Evolutionary conservation across 2,113 vertebrate species (phyloP).

Genomic region (Lycaon pictus): DNA sequence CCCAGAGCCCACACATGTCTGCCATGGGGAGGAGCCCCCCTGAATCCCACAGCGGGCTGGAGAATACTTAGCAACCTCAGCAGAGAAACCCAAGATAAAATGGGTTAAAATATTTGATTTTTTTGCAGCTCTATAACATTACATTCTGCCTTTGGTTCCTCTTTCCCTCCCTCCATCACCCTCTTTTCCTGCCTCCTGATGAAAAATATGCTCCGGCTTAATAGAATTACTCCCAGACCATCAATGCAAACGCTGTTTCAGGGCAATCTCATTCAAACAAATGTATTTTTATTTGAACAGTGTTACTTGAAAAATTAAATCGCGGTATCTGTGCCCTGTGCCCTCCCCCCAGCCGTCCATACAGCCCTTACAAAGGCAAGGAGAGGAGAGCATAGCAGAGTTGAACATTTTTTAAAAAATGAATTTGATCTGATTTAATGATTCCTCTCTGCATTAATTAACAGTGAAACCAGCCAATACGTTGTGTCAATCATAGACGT

Average conservation of each 20-base stretch:
- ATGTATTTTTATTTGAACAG: slow-evolving; percentile 85
- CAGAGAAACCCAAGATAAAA: slow-evolving; percentile 26
- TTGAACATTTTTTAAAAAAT: slow-evolving; percentile 36
- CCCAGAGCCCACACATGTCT: accelerated
- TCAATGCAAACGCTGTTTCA: slow-evolving; percentile 85
- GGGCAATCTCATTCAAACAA: slow-evolving; percentile 84
- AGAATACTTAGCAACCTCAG: neutral
- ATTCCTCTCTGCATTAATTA: slow-evolving; percentile 79
- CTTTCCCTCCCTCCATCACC: neutral
- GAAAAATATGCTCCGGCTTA: slow-evolving; percentile 82
- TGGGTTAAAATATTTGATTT: slow-evolving; percentile 47
- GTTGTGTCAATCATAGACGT: slow-evolving; percentile 24
- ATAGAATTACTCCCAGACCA: slow-evolving; percentile 80
- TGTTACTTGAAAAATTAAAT: slow-evolving; percentile 86
- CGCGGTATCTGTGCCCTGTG: slow-evolving; percentile 56
- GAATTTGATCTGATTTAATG: slow-evolving; percentile 76
- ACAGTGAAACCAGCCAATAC: slow-evolving; percentile 49
- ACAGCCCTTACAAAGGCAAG: neutral
- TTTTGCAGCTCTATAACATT: neutral
- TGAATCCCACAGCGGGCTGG: accelerated
- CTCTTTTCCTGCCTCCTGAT: slow-evolving; percentile 65
- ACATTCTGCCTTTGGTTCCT: neutral
- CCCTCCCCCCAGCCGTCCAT: neutral
- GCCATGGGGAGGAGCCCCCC: accelerated
- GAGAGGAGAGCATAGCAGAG: neutral